Conservation (phyloP, 2,888 invertebrate genomes). For the Morinoia aosen region DNA sequence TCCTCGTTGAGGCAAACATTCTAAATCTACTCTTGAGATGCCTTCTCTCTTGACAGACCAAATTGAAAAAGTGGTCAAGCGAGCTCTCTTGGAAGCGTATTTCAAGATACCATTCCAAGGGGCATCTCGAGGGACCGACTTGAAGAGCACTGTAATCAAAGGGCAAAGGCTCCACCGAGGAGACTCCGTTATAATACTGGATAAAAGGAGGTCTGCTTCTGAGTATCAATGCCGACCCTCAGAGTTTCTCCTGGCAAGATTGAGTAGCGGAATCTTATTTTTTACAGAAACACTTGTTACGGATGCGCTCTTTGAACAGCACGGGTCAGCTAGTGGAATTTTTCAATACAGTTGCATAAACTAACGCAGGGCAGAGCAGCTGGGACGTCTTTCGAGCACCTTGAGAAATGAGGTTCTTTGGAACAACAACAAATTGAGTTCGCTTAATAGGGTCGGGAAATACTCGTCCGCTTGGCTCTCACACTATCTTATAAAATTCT, state of each 20-base stretch:
- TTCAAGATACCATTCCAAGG: slow-evolving; percentile 49
- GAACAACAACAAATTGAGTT: background rate
- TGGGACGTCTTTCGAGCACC: background rate
- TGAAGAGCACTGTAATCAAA: slow-evolving; percentile 52
- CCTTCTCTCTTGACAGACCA: slow-evolving; percentile 52
- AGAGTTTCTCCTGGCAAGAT: background rate
- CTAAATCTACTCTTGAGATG: slow-evolving; percentile 51
- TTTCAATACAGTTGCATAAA: background rate
- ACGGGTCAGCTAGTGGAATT: background rate
- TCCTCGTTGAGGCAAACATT: slow-evolving; percentile 50
- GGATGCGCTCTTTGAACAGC: background rate
- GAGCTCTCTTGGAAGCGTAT: slow-evolving; percentile 49
- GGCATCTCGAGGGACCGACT: slow-evolving; percentile 47
- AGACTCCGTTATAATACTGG: slow-evolving; percentile 39
- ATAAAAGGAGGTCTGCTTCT: slow-evolving; percentile 40
- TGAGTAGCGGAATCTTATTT: slow-evolving; percentile 30
- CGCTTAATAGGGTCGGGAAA: background rate
- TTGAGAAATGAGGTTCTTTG: background rate
- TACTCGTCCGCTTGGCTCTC: background rate
- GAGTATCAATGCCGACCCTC: slow-evolving; percentile 18
- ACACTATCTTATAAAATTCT: background rate
- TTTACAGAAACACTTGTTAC: background rate
- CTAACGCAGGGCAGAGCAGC: background rate
- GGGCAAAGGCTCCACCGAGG: slow-evolving; percentile 32
- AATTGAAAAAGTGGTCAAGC: slow-evolving; percentile 53